phyloP scores from a whole-genome alignment of 2,113 vertebrate species.

The Athene cunicularia region DNA sequence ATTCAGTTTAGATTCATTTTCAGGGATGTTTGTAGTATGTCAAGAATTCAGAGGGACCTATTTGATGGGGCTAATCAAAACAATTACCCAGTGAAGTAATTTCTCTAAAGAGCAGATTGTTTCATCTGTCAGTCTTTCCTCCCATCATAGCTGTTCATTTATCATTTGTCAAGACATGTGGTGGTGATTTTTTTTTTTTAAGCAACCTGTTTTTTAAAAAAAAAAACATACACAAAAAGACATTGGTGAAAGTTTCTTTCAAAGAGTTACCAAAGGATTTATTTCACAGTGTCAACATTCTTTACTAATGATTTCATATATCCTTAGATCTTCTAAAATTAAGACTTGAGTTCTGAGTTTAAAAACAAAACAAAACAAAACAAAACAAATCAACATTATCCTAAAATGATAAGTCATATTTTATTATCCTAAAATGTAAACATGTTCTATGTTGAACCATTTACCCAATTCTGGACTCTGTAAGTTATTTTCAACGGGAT shows the following conservation, averaged over 20 bases:
- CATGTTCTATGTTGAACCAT: neutral
- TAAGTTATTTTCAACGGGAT: neutral
- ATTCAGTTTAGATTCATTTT: neutral
- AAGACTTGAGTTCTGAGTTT: neutral
- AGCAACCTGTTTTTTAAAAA: neutral
- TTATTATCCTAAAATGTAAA: neutral
- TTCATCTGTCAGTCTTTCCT: neutral
- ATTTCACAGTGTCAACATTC: neutral
- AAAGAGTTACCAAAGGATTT: neutral
- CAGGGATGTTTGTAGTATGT: neutral
- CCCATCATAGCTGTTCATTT: neutral
- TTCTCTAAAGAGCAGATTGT: neutral
- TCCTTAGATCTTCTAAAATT: neutral
- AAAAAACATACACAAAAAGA: neutral
- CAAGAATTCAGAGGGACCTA: neutral
- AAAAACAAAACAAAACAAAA: too few relatives aligned
- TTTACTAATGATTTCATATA: neutral
- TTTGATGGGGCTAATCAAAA: neutral
- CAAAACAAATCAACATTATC: neutral
- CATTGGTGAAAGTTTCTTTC: neutral
- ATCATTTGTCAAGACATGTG: neutral
- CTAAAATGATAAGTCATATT: neutral
- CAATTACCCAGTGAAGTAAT: neutral
- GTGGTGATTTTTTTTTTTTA: neutral
- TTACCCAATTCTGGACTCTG: neutral